phyloP scores from a whole-genome alignment of 35 echinoderm and acorn worm species.

The Apostichopus parvimensis region DNA sequence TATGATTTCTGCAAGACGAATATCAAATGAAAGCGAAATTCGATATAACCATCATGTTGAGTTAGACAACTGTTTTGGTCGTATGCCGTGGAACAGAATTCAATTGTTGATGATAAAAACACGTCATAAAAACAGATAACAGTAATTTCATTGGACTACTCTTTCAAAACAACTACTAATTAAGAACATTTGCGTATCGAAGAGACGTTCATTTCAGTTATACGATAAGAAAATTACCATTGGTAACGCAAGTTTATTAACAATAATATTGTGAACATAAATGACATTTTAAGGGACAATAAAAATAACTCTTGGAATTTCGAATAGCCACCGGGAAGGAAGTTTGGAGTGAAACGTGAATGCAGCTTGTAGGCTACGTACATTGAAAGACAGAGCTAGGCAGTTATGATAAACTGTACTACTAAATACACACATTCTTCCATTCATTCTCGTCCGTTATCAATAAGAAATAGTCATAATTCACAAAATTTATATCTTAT shows the following conservation, averaged over 20 bases:
- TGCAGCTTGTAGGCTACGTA: no score
- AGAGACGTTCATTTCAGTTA: not conserved
- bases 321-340: no score
- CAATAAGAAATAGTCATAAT: no score
- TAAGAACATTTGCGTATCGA: constrained; percentile 4
- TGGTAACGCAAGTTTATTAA: not conserved
- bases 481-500: no score
- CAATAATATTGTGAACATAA: not conserved
- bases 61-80: constrained; percentile 11
- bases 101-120: not conserved
- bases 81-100: no score
- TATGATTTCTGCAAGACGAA: constrained; percentile 24
- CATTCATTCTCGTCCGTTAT: no score
- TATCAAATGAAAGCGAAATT: constrained; percentile 17
- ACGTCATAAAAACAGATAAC: not conserved
- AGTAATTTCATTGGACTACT: not conserved
- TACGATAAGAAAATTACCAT: not conserved
- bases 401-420: no score
- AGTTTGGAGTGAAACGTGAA: no score
- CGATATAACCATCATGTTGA: constrained; percentile 15
- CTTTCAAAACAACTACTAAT: not conserved
- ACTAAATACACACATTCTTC: no score
- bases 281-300: not conserved
- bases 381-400: no score
- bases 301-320: not conserved